Percentiles rank a stretch among this genome's conserved stretches.
Evolutionary conservation across 1,140 invertebrate genomes (phyloP).

Genomic region (Drosophila ananassae): DNA sequence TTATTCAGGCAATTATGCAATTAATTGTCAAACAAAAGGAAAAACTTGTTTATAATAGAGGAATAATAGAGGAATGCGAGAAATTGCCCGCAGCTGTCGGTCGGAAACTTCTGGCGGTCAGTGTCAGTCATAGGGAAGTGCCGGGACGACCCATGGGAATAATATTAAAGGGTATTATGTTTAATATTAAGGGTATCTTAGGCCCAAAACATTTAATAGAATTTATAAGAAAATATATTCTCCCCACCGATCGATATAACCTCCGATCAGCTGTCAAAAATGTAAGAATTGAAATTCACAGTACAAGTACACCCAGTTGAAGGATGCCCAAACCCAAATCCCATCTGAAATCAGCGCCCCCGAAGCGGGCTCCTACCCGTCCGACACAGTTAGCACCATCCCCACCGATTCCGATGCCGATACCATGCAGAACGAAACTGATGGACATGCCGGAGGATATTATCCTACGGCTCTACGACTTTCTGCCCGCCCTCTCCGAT

Average conservation of each 20-base stretch:
- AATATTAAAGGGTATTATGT: neutral
- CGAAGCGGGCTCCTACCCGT: neutral
- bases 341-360: neutral
- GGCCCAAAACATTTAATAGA: too few species aligned
- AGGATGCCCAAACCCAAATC: slow-evolving; percentile 12
- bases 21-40: slow-evolving; percentile 74
- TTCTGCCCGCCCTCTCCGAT: slow-evolving; percentile 41
- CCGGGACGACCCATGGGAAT: slow-evolving; percentile 30
- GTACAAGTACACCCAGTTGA: neutral
- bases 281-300: slow-evolving; percentile 50
- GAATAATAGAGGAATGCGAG: slow-evolving; percentile 58
- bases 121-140: slow-evolving; percentile 55
- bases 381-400: neutral
- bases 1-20: slow-evolving; percentile 76
- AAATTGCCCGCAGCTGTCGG: slow-evolving; percentile 68
- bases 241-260: too few species aligned
- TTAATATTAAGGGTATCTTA: neutral
- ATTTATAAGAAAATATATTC: too few species aligned
- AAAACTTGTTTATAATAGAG: slow-evolving; percentile 45
- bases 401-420: neutral
- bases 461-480: slow-evolving; percentile 32
- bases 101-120: slow-evolving; percentile 43
- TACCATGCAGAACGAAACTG: slow-evolving; percentile 5
- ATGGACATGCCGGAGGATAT: slow-evolving; percentile 54
- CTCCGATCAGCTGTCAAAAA: neutral